These are phyloP conservation scores for silkworm (Bombyx mori) DNA, from an alignment of 1,140 invertebrate species.

Conservation along the genomic window ASM3026992v2 NC_085129.1:11180001-11180500, in stretches of 20 bases:
- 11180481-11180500: constrained; percentile 57
- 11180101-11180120: constrained; percentile 50
- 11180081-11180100: constrained; percentile 43
- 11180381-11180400: constrained; percentile 52
- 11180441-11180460: constrained; percentile 67
- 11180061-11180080: constrained; percentile 54
- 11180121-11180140: constrained; percentile 61
- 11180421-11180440: constrained; percentile 59
- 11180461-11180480: constrained; percentile 61
- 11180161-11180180: constrained; percentile 16
- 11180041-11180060: too few species aligned
- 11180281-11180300: constrained; percentile 53
- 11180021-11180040: too few species aligned
- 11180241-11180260: constrained; percentile 15
- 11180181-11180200: constrained; percentile 7
- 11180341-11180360: constrained; percentile 64
- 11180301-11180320: constrained; percentile 64
- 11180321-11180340: constrained; percentile 68
- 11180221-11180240: constrained; percentile 18
- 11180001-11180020: too few species aligned
- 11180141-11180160: constrained; percentile 33
- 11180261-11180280: constrained; percentile 46
- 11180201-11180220: constrained; percentile 4
- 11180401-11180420: constrained; percentile 61
- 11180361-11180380: constrained; percentile 62